A percentile compares a stretch with the other conserved stretches of the same genome.
Conservation (phyloP, 2,888 invertebrate genomes). For the Agrochola litura region DNA sequence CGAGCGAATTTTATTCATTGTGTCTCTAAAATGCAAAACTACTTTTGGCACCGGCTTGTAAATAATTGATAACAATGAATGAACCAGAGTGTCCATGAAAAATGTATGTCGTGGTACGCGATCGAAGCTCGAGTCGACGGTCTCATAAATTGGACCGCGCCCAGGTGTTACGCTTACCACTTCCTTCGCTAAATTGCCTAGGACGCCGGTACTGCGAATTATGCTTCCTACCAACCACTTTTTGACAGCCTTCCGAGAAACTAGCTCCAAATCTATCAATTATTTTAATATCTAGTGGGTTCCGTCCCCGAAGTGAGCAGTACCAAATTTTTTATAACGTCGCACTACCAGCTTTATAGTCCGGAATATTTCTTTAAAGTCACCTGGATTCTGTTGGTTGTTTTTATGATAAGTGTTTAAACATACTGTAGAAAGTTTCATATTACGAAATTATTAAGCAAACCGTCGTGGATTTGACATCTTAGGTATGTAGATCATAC, state of each 20-base stretch:
- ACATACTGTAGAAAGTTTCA: no score
- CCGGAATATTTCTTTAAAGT: no score
- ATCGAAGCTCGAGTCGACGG: constrained; percentile 70
- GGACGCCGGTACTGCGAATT: constrained; percentile 40
- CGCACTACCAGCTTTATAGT: constrained; percentile 24
- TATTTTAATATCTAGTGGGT: constrained; percentile 46
- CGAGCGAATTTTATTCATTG: background rate
- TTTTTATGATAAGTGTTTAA: no score
- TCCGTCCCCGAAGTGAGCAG: constrained; percentile 45
- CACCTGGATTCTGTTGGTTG: no score
- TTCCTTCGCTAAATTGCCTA: constrained; percentile 69
- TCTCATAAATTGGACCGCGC: constrained; percentile 76
- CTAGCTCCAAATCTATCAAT: no score
- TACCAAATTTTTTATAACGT: constrained; percentile 45
- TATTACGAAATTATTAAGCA: no score
- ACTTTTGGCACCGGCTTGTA: constrained; percentile 48
- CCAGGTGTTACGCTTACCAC: constrained; percentile 73
- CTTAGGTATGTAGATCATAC: no score
- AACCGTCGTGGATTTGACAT: no score
- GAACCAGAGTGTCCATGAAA: constrained; percentile 54
- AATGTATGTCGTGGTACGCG: constrained; percentile 62
- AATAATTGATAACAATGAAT: constrained; percentile 60
- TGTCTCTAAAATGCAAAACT: constrained; percentile 41
- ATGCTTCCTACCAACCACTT: constrained; percentile 37
- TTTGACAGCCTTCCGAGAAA: constrained; percentile 47